A percentile compares a stretch with the other conserved stretches of the same genome.
Conservation (phyloP, 1,140 invertebrate species). For the Paracyclopina nana region DNA sequence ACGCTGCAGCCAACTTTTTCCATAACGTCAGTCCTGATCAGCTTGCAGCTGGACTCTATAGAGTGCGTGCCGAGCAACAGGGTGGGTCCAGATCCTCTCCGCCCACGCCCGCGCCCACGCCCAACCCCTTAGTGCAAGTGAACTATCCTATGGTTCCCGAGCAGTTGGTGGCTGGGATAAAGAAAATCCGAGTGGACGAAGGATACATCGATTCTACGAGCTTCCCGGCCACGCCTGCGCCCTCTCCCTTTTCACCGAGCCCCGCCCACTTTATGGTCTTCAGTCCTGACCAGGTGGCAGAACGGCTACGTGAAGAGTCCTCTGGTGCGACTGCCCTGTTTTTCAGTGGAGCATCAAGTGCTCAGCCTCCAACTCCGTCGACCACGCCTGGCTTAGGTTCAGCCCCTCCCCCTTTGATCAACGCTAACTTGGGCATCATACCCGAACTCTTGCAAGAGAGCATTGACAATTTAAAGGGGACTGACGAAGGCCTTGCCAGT, state of each 20-base stretch:
- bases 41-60: background rate
- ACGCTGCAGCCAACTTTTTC: background rate
- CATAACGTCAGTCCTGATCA: conserved; percentile 9
- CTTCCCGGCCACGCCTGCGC: conserved; percentile 5
- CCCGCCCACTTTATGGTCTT: background rate
- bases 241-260: background rate
- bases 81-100: background rate
- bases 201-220: conserved; percentile 1
- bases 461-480: background rate
- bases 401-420: background rate
- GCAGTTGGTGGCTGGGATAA: conserved; percentile 7
- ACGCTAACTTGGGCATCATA: background rate
- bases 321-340: background rate
- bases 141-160: conserved; percentile 6
- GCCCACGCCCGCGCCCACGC: conserved; percentile 11
- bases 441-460: conserved; percentile 9
- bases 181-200: conserved; percentile 4
- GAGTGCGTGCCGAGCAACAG: background rate
- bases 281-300: conserved; percentile 7
- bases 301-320: conserved; percentile 2
- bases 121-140: conserved; percentile 1
- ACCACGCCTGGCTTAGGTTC: background rate
- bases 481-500: conserved; percentile 10
- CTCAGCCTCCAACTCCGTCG: conserved; percentile 9
- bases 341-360: background rate